These are phyloP conservation scores for Ammodramus savannarum DNA, from an alignment of 2,113 vertebrate genomes.

Conservation along the genomic window DNA sequence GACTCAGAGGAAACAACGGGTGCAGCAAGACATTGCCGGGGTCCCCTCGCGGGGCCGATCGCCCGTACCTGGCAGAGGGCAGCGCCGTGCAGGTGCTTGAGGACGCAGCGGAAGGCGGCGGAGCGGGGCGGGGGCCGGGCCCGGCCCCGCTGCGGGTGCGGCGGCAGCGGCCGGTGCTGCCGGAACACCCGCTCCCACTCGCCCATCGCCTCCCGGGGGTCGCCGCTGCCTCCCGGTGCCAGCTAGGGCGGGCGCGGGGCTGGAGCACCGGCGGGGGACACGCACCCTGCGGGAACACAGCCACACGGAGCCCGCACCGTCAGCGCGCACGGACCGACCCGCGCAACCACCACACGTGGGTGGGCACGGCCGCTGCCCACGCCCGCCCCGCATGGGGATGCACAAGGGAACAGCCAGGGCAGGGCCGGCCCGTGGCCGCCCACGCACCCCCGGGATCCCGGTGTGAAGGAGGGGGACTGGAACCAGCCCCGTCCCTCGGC, in stretches of 20 bases:
- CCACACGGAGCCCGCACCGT: not conserved
- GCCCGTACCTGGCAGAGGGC: conserved; percentile 75
- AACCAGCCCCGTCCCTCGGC: not conserved
- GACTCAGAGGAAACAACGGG: not conserved
- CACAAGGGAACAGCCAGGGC: no score
- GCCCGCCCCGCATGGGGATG: no score
- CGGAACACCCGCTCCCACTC: conserved; percentile 77
- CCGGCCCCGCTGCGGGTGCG: conserved; percentile 72
- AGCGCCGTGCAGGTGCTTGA: conserved; percentile 73
- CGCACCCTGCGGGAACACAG: not conserved
- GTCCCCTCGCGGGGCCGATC: not conserved
- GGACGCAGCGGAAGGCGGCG: conserved; percentile 73
- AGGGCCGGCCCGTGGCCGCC: not conserved
- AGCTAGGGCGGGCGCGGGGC: not conserved
- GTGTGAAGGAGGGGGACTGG: not conserved
- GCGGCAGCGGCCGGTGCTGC: conserved; percentile 67
- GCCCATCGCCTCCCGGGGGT: not conserved
- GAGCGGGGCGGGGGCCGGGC: conserved; percentile 51
- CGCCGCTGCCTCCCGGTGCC: not conserved
- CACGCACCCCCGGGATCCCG: not conserved
- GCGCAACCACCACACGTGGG: not conserved
- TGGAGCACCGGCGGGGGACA: not conserved
- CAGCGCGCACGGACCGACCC: not conserved
- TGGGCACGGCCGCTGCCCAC: not conserved
- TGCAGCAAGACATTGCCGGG: fast-evolving